Conservation (phyloP, 2,888 invertebrate genomes). For the Sphinx pinastri region DNA sequence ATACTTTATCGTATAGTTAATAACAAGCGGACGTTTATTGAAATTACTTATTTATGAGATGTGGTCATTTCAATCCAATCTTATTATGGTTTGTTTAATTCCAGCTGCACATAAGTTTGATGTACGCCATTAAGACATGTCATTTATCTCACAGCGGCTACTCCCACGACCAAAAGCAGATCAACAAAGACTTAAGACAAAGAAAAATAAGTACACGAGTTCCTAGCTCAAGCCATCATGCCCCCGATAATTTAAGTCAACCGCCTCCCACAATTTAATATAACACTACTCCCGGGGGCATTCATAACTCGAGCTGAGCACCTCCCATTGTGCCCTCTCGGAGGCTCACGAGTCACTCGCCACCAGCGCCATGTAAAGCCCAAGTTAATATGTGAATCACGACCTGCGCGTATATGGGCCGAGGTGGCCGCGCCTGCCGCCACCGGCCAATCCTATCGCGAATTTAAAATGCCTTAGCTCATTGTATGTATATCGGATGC, state of each 20-base stretch:
- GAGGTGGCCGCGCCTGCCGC: constrained; percentile 62
- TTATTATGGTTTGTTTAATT: neutral
- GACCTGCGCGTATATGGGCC: constrained; percentile 77
- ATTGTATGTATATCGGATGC: constrained; percentile 82
- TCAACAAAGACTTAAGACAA: constrained; percentile 26
- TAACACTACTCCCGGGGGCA: constrained; percentile 62
- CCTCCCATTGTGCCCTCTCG: constrained; percentile 62
- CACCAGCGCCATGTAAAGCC: constrained; percentile 75
- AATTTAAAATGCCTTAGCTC: constrained; percentile 72
- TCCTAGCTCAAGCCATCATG: constrained; percentile 46
- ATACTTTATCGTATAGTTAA: no score
- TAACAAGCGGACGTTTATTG: no score
- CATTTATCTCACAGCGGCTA: no score
- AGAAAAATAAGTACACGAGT: constrained; percentile 48
- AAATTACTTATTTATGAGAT: no score
- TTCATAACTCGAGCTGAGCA: constrained; percentile 61
- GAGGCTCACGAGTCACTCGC: constrained; percentile 76
- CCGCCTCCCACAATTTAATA: constrained; percentile 69
- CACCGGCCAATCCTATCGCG: constrained; percentile 78
- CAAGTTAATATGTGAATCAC: constrained; percentile 84
- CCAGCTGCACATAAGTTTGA: neutral
- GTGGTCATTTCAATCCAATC: no score
- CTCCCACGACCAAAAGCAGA: neutral
- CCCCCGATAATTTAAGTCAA: constrained; percentile 64
- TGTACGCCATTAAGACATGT: neutral